Evolutionary conservation across 2,113 vertebrate species (phyloP).

Genomic region (Oryzias celebensis): DNA sequence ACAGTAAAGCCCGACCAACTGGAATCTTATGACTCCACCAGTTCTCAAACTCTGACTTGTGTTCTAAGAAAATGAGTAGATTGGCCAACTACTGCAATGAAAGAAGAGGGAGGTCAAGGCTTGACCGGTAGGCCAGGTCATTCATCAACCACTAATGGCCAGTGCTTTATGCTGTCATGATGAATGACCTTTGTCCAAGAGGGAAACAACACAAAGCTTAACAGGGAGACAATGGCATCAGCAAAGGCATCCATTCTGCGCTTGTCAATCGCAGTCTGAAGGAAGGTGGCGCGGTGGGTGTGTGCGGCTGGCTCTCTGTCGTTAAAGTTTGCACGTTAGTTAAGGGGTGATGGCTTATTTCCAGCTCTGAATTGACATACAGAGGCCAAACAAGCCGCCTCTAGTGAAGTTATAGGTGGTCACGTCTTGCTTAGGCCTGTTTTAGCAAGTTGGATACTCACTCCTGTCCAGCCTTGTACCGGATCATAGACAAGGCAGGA

Average conservation of each 20-base stretch:
- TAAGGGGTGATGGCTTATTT: slow-evolving; percentile 56
- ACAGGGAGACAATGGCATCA: slow-evolving; percentile 63
- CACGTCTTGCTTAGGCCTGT: slow-evolving; percentile 53
- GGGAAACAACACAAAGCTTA: slow-evolving; percentile 46
- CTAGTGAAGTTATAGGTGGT: slow-evolving; percentile 47
- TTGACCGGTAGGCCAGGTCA: slow-evolving; percentile 64
- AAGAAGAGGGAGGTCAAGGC: slow-evolving; percentile 56
- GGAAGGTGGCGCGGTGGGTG: slow-evolving; percentile 18
- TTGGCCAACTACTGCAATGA: slow-evolving; percentile 31
- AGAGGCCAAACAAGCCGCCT: slow-evolving; percentile 26
- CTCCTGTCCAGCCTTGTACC: background rate
- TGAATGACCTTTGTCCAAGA: slow-evolving; percentile 69
- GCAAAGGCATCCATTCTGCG: slow-evolving; percentile 66
- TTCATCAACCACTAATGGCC: slow-evolving; percentile 73
- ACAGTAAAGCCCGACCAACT: slow-evolving; percentile 73
- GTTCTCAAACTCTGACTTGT: slow-evolving; percentile 43
- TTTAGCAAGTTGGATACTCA: slow-evolving; percentile 14
- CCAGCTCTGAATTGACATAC: slow-evolving; percentile 26
- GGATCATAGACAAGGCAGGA: too few relatives aligned
- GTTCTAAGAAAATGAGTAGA: slow-evolving; percentile 45
- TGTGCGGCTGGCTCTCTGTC: slow-evolving; percentile 11
- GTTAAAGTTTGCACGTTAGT: slow-evolving; percentile 56
- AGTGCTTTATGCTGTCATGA: slow-evolving; percentile 70
- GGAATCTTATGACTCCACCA: slow-evolving; percentile 46
- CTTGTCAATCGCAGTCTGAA: slow-evolving; percentile 66